phyloP scores from a whole-genome alignment of 2,113 vertebrate species.

The Gavia stellata region DNA sequence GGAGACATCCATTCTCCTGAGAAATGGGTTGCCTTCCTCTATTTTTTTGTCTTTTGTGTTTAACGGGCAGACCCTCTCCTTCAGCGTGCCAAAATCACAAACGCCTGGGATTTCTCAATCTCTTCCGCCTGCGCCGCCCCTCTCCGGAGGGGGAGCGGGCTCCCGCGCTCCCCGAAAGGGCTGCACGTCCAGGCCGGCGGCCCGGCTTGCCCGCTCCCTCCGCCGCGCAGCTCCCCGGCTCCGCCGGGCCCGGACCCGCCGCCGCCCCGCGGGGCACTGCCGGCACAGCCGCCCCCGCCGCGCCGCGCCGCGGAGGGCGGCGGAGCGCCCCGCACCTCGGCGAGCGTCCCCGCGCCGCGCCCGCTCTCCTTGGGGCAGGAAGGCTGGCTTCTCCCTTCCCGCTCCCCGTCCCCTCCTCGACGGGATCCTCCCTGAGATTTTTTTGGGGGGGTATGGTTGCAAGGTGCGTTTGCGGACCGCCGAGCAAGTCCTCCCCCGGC shows the following conservation, averaged over 20 bases:
- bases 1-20: background rate
- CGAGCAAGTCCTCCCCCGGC: background rate
- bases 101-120: background rate
- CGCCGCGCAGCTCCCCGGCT: background rate
- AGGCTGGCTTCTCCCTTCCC: background rate
- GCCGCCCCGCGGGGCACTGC: background rate
- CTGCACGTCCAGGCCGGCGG: background rate
- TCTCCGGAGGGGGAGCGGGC: background rate
- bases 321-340: background rate
- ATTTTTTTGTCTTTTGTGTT: background rate
- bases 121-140: background rate
- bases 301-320: background rate
- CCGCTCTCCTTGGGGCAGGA: background rate
- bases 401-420: background rate
- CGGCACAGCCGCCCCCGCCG: background rate
- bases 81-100: background rate
- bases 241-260: background rate
- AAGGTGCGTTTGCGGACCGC: background rate
- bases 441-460: background rate
- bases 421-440: background rate
- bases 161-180: background rate
- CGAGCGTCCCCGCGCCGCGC: background rate
- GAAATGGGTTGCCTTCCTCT: background rate
- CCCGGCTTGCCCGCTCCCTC: background rate
- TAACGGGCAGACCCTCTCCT: background rate